Base-by-base conservation (phyloP, 1,140 invertebrate species). In the Ips typographus region DNA sequence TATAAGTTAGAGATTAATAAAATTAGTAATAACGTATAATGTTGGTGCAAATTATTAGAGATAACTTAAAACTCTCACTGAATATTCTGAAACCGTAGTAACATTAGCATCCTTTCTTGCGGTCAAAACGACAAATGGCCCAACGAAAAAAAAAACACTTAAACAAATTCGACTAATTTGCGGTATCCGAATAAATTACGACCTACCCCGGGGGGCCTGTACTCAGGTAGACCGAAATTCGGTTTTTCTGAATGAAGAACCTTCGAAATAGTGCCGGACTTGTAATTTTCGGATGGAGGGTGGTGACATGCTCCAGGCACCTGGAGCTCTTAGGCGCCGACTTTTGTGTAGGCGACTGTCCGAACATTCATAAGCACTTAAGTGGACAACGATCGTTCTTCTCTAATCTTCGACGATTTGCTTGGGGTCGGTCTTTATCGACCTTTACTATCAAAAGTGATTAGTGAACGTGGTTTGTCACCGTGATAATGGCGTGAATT, bases 281-380 rank as follows among this genome's bases (percentile, higher is more conserved):
- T 51, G 49, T 67, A 67, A 67, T 63, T 67, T 67, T 60, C 65
- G 56, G 22, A 60, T 37, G n/a, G 65, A 60, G 65, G 65, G 65
- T 59, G 65, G 65, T 67, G 65, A 67, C 65, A 67, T n/a, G 43
- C 41, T 49, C 64, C 43, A 39, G 59, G 66, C 66, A 68, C 66
- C 66, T 68, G 66, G 44, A 62, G 57, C 22, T 53, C 57, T 49
- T 68, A 68, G 66, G 58, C 66, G 66, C 66, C 66, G 66, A 55
- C 57, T 55, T 55, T 62, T 37, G 66, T 68, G 66, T 68, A 68
- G 66, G 66, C 66, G 66, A 68, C 66, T 7, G 42, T 5, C 4
- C 40, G 47, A 62, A 68, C 66, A 68, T 61, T 60, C 52, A 68
- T 53, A 59, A 68, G 58, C 66, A 68, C 66, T 68, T 68, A 68